A percentile compares a stretch with the other conserved stretches of the same genome.
Conservation (phyloP, 2,113 vertebrate genomes). For the Geococcyx californianus region DNA sequence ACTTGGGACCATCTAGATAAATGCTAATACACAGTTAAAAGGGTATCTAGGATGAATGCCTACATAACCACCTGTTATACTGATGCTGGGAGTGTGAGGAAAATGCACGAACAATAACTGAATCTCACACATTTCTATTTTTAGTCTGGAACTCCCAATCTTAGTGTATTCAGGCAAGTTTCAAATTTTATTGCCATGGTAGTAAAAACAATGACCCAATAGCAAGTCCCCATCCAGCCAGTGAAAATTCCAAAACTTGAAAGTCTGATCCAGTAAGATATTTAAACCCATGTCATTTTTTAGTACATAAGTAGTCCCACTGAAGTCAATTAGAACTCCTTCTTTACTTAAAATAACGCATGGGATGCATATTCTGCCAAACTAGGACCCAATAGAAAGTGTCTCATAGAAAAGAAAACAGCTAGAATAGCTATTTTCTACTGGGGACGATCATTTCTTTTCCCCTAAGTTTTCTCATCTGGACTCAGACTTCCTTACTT, state of each 20-base stretch:
- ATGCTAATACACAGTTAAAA: neutral
- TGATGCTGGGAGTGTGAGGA: neutral
- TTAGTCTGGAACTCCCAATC: slow-evolving; percentile 13
- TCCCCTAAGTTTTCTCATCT: slow-evolving; percentile 17
- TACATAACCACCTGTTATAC: neutral
- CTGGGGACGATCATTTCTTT: neutral
- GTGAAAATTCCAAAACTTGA: slow-evolving; percentile 25
- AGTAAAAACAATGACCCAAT: slow-evolving; percentile 36
- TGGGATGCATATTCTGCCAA: neutral
- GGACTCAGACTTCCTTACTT: neutral
- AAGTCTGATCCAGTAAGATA: slow-evolving; percentile 9
- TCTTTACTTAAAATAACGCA: neutral
- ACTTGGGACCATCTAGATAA: neutral
- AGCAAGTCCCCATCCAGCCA: slow-evolving; percentile 1
- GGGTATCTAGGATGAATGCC: neutral
- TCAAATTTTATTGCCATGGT: slow-evolving; percentile 37
- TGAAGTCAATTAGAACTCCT: slow-evolving; percentile 44
- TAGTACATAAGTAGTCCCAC: neutral
- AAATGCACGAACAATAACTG: slow-evolving; percentile 39
- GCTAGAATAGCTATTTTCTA: slow-evolving; percentile 20
- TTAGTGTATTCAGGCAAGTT: neutral
- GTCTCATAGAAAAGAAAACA: slow-evolving; percentile 40
- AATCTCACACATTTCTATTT: slow-evolving; percentile 37
- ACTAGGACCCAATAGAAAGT: neutral
- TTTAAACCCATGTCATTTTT: slow-evolving; percentile 4